A percentile compares a stretch with the other conserved stretches of the same genome.
phyloP scores from a whole-genome alignment of 2,888 invertebrate genomes.

The Gibbula magus region DNA sequence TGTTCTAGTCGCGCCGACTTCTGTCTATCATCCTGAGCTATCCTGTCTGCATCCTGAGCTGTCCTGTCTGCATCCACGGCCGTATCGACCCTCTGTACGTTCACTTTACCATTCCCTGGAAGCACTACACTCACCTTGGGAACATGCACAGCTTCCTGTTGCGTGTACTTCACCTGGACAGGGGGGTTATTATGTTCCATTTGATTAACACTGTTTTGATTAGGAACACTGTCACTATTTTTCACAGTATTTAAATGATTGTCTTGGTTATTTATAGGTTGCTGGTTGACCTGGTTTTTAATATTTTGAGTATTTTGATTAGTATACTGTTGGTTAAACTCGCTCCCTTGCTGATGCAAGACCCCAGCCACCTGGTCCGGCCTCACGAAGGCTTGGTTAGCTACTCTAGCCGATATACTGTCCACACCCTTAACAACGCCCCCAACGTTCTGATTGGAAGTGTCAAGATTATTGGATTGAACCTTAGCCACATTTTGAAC shows the following conservation, averaged over 20 bases:
- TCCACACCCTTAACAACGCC: neutral
- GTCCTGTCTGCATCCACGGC: neutral
- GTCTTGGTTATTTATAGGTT: neutral
- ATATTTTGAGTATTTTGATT: neutral
- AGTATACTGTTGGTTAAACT: neutral
- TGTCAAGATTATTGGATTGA: neutral
- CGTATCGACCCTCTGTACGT: neutral
- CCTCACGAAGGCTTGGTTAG: neutral
- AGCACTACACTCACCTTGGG: neutral
- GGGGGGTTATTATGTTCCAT: neutral
- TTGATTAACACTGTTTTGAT: neutral
- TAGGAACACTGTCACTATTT: neutral
- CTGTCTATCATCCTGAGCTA: conserved; percentile 14
- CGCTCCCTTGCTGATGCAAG: too few relatives aligned
- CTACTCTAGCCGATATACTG: neutral
- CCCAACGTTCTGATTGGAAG: too few relatives aligned
- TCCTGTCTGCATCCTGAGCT: neutral
- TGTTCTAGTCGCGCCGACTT: neutral
- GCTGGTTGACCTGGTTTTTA: neutral
- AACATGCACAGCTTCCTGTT: neutral
- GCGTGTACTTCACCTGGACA: neutral
- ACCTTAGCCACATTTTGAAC: neutral
- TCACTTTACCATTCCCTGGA: neutral
- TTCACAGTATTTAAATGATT: neutral
- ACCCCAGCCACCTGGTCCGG: neutral